Evolutionary conservation across 2,888 invertebrate genomes (phyloP).

Genomic region (Megaustenia siamemsis): DNA sequence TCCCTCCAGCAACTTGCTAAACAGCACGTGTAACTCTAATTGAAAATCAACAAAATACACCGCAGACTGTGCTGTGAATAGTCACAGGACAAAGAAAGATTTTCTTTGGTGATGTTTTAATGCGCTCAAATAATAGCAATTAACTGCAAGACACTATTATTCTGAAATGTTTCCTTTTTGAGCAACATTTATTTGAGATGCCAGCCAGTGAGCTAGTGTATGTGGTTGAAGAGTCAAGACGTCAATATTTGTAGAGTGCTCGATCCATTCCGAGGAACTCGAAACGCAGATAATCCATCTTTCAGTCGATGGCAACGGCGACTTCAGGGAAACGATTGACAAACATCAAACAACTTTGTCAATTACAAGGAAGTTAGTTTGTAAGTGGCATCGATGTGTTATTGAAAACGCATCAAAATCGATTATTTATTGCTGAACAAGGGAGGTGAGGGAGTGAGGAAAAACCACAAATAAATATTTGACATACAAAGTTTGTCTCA

Average conservation of each 20-base stretch:
- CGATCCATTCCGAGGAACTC: background rate
- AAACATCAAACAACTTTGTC: slow-evolving; percentile 31
- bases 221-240: background rate
- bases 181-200: slow-evolving; percentile 1
- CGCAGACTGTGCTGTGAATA: no score
- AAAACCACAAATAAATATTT: no score
- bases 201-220: slow-evolving; percentile 32
- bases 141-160: slow-evolving; percentile 4
- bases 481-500: no score
- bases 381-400: slow-evolving; percentile 6
- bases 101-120: background rate
- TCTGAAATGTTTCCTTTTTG: slow-evolving; percentile 11
- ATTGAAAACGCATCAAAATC: slow-evolving; percentile 31
- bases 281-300: background rate
- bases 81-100: no score
- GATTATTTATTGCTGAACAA: slow-evolving; percentile 7
- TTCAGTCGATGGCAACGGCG: background rate
- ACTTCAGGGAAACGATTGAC: background rate
- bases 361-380: slow-evolving; percentile 18
- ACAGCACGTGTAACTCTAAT: no score
- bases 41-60: no score
- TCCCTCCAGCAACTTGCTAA: no score
- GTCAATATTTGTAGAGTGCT: slow-evolving; percentile 24
- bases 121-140: slow-evolving; percentile 15
- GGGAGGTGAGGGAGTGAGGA: no score